These are phyloP conservation scores for Ochropleura plecta DNA, from an alignment of 2,888 invertebrate species.

Conservation along the genomic window DNA sequence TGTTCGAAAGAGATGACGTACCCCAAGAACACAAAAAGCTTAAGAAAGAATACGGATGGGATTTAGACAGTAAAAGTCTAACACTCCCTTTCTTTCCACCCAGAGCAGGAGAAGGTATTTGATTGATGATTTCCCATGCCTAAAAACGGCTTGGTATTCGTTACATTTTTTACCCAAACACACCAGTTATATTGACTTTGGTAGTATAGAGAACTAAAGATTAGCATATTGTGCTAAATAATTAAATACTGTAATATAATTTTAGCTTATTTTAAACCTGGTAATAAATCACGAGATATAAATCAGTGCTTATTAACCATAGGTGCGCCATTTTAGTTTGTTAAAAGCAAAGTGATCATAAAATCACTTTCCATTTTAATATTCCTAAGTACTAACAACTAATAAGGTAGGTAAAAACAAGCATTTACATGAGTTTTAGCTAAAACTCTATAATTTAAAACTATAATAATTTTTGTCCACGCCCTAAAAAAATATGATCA, in stretches of 20 bases:
- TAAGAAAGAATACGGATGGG: no score
- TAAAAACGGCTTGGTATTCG: no score
- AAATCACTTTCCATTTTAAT: background rate
- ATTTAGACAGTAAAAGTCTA: no score
- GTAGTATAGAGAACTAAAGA: no score
- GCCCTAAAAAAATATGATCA: slow-evolving; percentile 56
- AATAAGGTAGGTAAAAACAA: slow-evolving; percentile 18
- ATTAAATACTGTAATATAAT: background rate
- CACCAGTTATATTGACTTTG: no score
- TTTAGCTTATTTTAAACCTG: background rate
- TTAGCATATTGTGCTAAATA: background rate
- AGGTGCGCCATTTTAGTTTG: background rate
- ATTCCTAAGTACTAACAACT: background rate
- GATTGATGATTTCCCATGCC: no score
- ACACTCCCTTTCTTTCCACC: no score
- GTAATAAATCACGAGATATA: background rate
- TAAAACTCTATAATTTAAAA: slow-evolving; percentile 41
- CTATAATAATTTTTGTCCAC: slow-evolving; percentile 48
- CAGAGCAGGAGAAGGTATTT: no score
- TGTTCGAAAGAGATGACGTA: no score
- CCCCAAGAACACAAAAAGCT: no score
- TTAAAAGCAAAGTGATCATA: background rate
- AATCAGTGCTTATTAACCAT: background rate
- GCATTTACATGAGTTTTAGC: slow-evolving; percentile 5
- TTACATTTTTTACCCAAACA: no score